Conservation (phyloP, 2,888 invertebrate genomes). For the Nymphalis polychloros region DNA sequence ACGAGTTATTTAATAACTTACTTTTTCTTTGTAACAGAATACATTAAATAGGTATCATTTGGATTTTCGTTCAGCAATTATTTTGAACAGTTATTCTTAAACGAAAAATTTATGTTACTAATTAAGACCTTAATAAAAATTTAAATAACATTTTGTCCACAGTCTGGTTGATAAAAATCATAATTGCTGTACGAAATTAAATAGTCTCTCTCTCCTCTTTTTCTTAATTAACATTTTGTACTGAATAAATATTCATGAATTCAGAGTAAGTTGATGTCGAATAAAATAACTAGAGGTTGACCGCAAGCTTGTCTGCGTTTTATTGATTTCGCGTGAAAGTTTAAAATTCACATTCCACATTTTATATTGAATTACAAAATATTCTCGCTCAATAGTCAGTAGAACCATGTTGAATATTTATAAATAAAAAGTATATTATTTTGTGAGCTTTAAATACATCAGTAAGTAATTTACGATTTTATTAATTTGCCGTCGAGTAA, state of each 20-base stretch:
- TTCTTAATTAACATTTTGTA: slow-evolving; percentile 8
- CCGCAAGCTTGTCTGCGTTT: neutral
- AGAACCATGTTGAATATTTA: too few species aligned
- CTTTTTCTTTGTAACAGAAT: neutral
- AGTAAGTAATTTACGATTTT: too few species aligned
- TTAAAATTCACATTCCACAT: neutral
- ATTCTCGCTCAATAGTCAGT: too few species aligned
- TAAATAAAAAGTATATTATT: too few species aligned
- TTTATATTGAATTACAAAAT: too few species aligned
- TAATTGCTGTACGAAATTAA: slow-evolving; percentile 9
- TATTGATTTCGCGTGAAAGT: neutral
- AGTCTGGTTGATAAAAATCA: slow-evolving; percentile 6
- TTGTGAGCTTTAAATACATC: too few species aligned
- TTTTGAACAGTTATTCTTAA: neutral
- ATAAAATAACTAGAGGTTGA: neutral
- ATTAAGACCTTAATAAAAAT: slow-evolving; percentile 7
- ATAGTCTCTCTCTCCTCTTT: slow-evolving; percentile 6
- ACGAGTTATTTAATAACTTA: slow-evolving; percentile 15
- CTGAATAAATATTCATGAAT: slow-evolving; percentile 10
- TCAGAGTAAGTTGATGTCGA: slow-evolving; percentile 4
- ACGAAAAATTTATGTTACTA: neutral
- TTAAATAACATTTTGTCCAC: slow-evolving; percentile 1
- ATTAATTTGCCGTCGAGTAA: too few species aligned
- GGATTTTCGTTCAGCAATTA: neutral
- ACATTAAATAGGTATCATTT: slow-evolving; percentile 2